Evolutionary conservation across 2,797 vertebrate species (phyloP).

Genomic region (Pipistrellus nathusii): DNA sequence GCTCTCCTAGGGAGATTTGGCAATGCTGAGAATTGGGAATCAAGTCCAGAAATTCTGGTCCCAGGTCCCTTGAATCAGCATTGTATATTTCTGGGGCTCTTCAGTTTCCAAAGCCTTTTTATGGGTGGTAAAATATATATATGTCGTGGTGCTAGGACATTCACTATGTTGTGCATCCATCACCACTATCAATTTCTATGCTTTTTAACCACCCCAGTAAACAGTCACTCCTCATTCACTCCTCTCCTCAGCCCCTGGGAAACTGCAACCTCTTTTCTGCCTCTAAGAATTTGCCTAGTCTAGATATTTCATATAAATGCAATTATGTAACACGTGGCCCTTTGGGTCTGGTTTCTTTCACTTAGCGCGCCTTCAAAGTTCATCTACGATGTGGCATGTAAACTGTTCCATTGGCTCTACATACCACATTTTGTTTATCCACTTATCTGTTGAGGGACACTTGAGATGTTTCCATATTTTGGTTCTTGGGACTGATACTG

Average conservation of each 20-base stretch:
- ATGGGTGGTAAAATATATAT: background rate
- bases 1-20: background rate
- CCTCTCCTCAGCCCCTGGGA: background rate
- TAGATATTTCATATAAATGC: background rate
- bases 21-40: background rate
- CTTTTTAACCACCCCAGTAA: background rate
- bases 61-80: background rate
- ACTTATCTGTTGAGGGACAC: background rate
- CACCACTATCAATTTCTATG: background rate
- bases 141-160: background rate
- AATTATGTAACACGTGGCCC: background rate
- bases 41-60: background rate
- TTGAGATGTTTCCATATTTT: background rate
- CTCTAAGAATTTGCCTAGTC: background rate
- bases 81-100: background rate
- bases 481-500: background rate
- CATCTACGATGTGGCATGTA: background rate
- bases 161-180: rapidly evolving
- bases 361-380: background rate
- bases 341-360: conserved; percentile 2
- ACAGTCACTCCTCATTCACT: background rate
- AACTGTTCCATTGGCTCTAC: background rate
- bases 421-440: background rate
- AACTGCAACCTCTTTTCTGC: background rate
- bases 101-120: background rate